These are phyloP conservation scores for Papilio polyxenes DNA, from an alignment of 1,140 invertebrate genomes.

Conservation along the genomic window DNA sequence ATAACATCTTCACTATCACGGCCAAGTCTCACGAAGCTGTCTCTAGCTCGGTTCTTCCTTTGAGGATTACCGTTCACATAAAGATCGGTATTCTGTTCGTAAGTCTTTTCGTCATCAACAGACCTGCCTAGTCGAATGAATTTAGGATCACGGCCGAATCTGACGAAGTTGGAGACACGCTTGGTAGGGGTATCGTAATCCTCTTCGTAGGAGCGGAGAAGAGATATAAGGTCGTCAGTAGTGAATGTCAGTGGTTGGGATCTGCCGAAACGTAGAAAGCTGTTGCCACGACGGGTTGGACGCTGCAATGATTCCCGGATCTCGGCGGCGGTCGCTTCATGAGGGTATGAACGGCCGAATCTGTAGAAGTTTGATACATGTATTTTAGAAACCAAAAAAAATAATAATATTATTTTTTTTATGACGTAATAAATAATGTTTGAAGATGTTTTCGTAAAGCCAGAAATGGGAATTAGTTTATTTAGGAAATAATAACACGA, in stretches of 20 bases:
- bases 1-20: constrained; percentile 68
- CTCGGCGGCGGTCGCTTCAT: constrained; percentile 68
- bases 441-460: no score
- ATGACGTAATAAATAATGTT: background rate
- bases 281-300: constrained; percentile 64
- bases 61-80: constrained; percentile 64
- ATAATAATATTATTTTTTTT: background rate
- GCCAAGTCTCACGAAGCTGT: constrained; percentile 73
- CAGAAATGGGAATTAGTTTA: no score
- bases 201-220: constrained; percentile 67
- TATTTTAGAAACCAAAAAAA: constrained; percentile 25
- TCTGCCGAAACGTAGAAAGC: constrained; percentile 70
- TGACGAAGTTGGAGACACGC: constrained; percentile 63
- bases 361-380: constrained; percentile 48
- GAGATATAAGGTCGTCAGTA: constrained; percentile 65
- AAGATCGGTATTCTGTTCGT: constrained; percentile 62
- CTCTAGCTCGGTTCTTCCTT: constrained; percentile 68
- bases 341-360: constrained; percentile 71
- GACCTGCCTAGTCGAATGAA: constrained; percentile 72
- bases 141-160: constrained; percentile 67
- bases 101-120: constrained; percentile 57
- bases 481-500: no score
- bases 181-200: constrained; percentile 67
- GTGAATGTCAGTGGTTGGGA: constrained; percentile 65
- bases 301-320: constrained; percentile 63